Percentiles rank a stretch among this genome's conserved stretches.
These are phyloP conservation scores for Eurosta solidaginis DNA, from an alignment of 1,140 invertebrate genomes.

Conservation along the genomic window DNA sequence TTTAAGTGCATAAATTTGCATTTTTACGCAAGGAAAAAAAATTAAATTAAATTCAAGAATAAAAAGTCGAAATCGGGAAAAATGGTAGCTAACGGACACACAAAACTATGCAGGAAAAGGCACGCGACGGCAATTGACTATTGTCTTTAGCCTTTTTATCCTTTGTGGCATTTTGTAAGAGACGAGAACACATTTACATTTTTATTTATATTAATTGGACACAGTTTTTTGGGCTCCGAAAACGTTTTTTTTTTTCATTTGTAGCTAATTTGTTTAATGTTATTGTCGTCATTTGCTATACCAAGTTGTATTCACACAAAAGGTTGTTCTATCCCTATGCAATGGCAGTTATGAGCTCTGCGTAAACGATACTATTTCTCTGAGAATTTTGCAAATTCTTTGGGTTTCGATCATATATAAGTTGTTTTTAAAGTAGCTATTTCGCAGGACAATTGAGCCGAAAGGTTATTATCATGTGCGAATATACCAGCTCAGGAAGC, in stretches of 20 bases:
- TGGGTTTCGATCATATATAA: too few species aligned
- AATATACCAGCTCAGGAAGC: too few species aligned
- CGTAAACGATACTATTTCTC: too few species aligned
- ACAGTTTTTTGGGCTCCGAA: not conserved
- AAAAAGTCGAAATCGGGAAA: not conserved
- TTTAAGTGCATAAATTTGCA: conserved; percentile 26
- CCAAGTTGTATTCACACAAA: not conserved
- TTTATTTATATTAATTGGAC: conserved; percentile 21
- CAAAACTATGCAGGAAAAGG: not conserved
- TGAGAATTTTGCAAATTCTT: too few species aligned
- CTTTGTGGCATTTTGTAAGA: not conserved
- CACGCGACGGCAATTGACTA: not conserved
- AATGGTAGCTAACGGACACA: not conserved
- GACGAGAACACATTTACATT: not conserved
- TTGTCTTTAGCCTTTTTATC: conserved; percentile 22
- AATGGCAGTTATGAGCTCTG: too few species aligned
- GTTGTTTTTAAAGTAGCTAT: too few species aligned
- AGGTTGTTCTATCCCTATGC: not conserved
- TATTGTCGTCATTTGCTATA: not conserved
- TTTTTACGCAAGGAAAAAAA: not conserved
- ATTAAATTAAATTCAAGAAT: not conserved
- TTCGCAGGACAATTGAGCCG: too few species aligned
- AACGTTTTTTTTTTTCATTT: conserved; percentile 15
- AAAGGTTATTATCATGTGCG: too few species aligned
- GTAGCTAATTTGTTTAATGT: conserved; percentile 21